phyloP scores from a whole-genome alignment of 2,113 vertebrate species.

The Mormyrus lacerda region DNA sequence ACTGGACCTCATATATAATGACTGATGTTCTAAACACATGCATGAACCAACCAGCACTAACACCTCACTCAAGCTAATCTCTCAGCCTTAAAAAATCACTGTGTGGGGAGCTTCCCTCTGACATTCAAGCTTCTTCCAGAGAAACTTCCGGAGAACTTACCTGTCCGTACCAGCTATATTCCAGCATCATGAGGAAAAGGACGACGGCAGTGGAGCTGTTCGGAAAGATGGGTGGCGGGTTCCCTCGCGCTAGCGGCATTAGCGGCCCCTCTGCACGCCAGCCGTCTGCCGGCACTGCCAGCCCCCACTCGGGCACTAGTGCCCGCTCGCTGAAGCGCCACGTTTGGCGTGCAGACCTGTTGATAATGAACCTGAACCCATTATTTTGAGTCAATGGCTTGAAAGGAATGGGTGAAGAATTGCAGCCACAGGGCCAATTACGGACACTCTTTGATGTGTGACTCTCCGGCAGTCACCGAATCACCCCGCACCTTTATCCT shows the following conservation, averaged over 20 bases:
- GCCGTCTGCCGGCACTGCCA: constrained; percentile 47
- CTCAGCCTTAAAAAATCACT: neutral
- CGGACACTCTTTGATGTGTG: constrained; percentile 98
- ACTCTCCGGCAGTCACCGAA: constrained; percentile 84
- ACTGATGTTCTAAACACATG: neutral
- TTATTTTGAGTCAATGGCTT: constrained; percentile 99
- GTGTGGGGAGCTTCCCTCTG: neutral
- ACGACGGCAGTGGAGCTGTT: constrained; percentile 45
- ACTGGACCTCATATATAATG: neutral
- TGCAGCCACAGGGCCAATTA: constrained; percentile 99
- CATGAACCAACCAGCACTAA: neutral
- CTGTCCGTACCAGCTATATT: constrained; percentile 95
- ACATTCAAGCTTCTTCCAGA: neutral
- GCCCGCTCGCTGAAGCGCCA: constrained; percentile 81
- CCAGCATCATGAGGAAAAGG: constrained; percentile 73
- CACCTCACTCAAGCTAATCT: neutral
- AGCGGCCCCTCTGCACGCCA: constrained; percentile 41
- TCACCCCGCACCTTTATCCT: constrained; percentile 92
- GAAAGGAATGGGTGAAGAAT: constrained; percentile 99
- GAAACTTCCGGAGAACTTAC: constrained; percentile 64
- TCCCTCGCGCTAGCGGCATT: constrained; percentile 40
- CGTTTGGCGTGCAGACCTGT: constrained; percentile 90
- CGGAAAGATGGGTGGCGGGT: constrained; percentile 24
- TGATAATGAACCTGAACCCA: constrained; percentile 99
- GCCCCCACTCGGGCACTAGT: constrained; percentile 59